phyloP scores from a whole-genome alignment of 2,888 invertebrate species.

The Hypolimnas misippus region DNA sequence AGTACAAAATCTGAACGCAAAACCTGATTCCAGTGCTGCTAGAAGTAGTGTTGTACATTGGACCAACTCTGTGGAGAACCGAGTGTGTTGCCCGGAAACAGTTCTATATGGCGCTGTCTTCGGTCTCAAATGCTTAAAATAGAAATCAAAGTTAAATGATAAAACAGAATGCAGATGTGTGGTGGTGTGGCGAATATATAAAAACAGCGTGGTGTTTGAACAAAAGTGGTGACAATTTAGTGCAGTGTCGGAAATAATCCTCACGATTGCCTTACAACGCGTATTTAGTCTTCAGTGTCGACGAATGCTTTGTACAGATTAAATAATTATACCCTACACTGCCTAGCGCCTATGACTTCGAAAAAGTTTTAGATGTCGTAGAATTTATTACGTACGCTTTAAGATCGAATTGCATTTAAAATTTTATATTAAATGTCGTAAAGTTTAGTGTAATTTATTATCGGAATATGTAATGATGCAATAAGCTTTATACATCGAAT shows the following conservation, averaged over 20 bases:
- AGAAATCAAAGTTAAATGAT: neutral
- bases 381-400: conserved; percentile 36
- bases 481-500: conserved; percentile 41
- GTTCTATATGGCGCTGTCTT: conserved; percentile 34
- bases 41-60: conserved; percentile 34
- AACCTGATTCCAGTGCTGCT: neutral
- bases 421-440: conserved; percentile 29
- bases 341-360: conserved; percentile 39
- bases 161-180: conserved; percentile 8
- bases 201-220: neutral
- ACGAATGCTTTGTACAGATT: conserved; percentile 32
- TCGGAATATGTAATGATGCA: conserved; percentile 27
- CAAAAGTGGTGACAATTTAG: conserved; percentile 20
- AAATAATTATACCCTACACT: conserved; percentile 38
- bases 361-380: conserved; percentile 29
- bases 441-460: conserved; percentile 19
- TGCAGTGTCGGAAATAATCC: conserved; percentile 22
- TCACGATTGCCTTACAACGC: conserved; percentile 32
- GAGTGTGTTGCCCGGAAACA: conserved; percentile 33
- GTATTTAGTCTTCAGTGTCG: conserved; percentile 30
- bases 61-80: conserved; percentile 35
- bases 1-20: neutral
- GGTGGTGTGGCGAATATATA: conserved; percentile 16
- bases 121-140: conserved; percentile 35
- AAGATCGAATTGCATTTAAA: conserved; percentile 43